Evolutionary conservation across 2,888 invertebrate genomes (phyloP), one percentile per base, ranked within the genome.

Genomic region (Pyrochroa serraticornis): DNA sequence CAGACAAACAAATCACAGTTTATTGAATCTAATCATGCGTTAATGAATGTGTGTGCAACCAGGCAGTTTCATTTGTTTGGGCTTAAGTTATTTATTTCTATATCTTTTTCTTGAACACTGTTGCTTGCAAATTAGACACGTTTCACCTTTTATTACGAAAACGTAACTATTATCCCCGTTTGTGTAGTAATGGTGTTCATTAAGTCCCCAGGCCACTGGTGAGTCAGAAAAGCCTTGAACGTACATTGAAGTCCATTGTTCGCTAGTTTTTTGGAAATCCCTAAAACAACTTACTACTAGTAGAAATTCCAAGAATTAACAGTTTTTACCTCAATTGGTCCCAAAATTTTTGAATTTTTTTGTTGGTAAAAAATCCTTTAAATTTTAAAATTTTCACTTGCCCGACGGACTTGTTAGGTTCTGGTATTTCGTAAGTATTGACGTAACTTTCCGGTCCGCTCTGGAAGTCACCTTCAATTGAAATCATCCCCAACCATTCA

Each of bases 151-250:
- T 60, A 83, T 70, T 51, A 84, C 70, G 36, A 82, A 64, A 12
- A 81, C 75, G 58, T 79, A 82, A 51, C 80, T 80, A 69, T 83
- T 83, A 64, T 83, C 82, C 42, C 83, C 82, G 65, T 81, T 81
- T 0, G 76, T 76, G 65, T 77, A 83, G 65, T 77, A 82, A 58
- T 75, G 75, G 65, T 84, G 81, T 68, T 83, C 82, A 41, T 79
- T 75, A 38, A 77, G 68, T 53, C 71, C 71, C 80, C 82, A 84
- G 52, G 78, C 79, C 1, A 83, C 72, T 8, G 84, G 83, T 52
- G 80, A 75, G 68, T 85, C 84, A 1, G 79, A 78, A 71, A 84
- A 85, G 35, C 85, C 85, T 68, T 84, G 83, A 6, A 85, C 79
- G 63, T 83, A 81, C 39, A 85, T 66, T 41, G 82, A 79, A 38